Evolutionary conservation across 2,113 vertebrate species (phyloP).

Genomic region (Tragelaphus buxtoni): DNA sequence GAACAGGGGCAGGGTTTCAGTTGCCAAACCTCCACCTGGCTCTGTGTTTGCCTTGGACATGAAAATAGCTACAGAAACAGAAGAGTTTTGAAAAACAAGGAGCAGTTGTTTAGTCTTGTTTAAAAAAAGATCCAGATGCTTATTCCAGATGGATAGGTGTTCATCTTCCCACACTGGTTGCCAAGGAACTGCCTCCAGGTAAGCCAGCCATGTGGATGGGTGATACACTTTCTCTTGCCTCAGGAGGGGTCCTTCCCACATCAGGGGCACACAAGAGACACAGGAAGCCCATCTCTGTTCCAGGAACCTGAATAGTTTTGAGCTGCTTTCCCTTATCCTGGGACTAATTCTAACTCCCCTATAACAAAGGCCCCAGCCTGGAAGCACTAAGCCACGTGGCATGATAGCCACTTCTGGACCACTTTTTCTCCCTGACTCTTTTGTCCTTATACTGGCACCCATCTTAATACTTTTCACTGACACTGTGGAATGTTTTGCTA

Average conservation of each 20-base stretch:
- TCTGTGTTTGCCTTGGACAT: background rate
- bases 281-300: background rate
- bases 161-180: background rate
- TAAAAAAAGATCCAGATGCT: background rate
- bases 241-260: background rate
- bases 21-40: background rate
- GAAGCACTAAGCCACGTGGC: background rate
- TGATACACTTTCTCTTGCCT: background rate
- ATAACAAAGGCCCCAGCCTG: background rate
- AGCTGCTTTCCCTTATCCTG: background rate
- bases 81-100: background rate
- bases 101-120: background rate
- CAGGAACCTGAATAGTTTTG: background rate
- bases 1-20: background rate
- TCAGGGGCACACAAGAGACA: background rate
- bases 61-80: constrained; percentile 9
- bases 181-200: background rate
- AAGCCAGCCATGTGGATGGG: accelerated
- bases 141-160: background rate
- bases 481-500: background rate
- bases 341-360: background rate
- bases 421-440: background rate
- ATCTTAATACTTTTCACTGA: background rate
- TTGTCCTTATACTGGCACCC: background rate
- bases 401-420: background rate